Percentiles rank a stretch among this genome's conserved stretches.
phyloP scores from a whole-genome alignment of 2,797 vertebrate genomes.

The Ctenopoma multispine region DNA sequence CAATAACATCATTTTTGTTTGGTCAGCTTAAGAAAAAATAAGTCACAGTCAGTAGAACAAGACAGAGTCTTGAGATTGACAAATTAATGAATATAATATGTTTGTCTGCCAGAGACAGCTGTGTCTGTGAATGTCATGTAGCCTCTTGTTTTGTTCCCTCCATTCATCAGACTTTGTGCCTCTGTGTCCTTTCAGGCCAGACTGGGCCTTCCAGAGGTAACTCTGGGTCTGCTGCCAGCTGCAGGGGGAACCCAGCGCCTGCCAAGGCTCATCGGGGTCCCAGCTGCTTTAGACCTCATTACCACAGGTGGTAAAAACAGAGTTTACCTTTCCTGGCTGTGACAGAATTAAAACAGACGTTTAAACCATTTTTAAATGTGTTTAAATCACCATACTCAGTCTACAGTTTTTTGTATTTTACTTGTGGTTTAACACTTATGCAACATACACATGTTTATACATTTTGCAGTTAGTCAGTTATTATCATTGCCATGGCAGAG shows the following conservation, averaged over 20 bases:
- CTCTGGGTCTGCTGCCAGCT: slow-evolving; percentile 90
- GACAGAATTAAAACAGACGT: background rate
- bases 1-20: background rate
- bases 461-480: background rate
- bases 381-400: too few relatives aligned
- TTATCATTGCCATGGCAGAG: background rate
- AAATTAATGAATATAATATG: background rate
- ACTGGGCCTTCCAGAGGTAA: slow-evolving; percentile 93
- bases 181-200: slow-evolving; percentile 80
- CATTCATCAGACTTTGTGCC: slow-evolving; percentile 14
- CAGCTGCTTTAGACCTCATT: slow-evolving; percentile 91
- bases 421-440: background rate
- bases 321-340: slow-evolving; percentile 1
- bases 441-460: background rate
- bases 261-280: slow-evolving; percentile 90
- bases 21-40: too few relatives aligned
- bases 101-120: background rate
- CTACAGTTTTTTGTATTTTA: background rate
- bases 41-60: too few relatives aligned
- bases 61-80: background rate
- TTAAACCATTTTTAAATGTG: background rate
- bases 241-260: slow-evolving; percentile 91
- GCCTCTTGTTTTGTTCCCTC: background rate
- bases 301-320: slow-evolving; percentile 85
- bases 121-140: background rate